phyloP scores from a whole-genome alignment of 1,140 invertebrate species.

The Cheumatopsyche charites region DNA sequence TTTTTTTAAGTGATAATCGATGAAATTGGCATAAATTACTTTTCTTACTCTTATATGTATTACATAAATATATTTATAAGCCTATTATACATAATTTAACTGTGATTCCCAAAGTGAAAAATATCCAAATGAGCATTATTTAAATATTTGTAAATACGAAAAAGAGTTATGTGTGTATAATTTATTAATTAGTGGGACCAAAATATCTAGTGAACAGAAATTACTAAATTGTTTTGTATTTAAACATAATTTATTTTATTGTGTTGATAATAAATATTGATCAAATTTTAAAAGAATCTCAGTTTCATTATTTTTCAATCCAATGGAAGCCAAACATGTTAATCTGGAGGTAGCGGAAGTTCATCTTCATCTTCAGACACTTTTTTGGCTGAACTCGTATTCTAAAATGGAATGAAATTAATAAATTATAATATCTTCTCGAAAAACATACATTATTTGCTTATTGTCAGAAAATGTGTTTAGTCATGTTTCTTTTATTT shows the following conservation, averaged over 20 bases:
- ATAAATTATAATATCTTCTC: too few species aligned
- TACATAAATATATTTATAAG: too few species aligned
- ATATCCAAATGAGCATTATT: too few species aligned
- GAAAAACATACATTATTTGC: too few species aligned
- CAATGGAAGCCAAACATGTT: background rate
- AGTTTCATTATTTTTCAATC: background rate
- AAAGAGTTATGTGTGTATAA: background rate
- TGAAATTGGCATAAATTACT: too few species aligned
- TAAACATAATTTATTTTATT: slow-evolving; percentile 17
- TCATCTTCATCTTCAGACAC: slow-evolving; percentile 41
- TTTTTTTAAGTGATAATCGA: too few species aligned
- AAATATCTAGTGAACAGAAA: background rate
- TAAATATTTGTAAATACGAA: too few species aligned
- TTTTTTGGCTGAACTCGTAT: slow-evolving; percentile 39
- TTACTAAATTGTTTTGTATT: background rate
- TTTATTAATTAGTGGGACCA: slow-evolving; percentile 3
- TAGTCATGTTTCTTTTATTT: too few species aligned
- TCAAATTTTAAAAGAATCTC: background rate
- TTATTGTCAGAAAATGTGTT: too few species aligned
- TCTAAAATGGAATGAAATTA: slow-evolving; percentile 22
- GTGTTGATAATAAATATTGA: slow-evolving; percentile 25
- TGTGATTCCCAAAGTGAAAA: too few species aligned
- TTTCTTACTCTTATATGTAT: too few species aligned
- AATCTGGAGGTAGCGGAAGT: slow-evolving; percentile 41
- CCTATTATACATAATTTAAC: too few species aligned